A percentile compares a stretch with the other conserved stretches of the same genome.
Conservation (phyloP, 2,113 vertebrate genomes). For the Ciconia boyciana region DNA sequence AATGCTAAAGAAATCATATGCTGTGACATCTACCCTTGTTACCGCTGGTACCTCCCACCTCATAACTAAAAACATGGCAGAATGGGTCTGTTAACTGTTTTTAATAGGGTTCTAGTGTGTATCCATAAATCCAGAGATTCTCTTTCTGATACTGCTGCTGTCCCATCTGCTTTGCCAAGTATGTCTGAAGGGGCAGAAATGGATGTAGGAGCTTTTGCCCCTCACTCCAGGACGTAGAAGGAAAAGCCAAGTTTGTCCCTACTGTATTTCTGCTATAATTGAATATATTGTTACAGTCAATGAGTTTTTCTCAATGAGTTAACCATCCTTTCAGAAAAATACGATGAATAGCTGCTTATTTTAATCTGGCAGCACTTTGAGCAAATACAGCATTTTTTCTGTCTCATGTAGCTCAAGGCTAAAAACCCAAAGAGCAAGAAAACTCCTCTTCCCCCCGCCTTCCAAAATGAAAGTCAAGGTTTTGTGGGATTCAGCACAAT, state of each 20-base stretch:
- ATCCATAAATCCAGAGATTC: not conserved
- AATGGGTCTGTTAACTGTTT: not conserved
- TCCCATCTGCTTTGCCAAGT: not conserved
- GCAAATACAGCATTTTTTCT: constrained; percentile 54
- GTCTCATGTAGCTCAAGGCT: constrained; percentile 38
- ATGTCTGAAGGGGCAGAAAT: not conserved
- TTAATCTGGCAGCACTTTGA: constrained; percentile 55
- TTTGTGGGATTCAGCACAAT: constrained; percentile 52
- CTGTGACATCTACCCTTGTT: not conserved
- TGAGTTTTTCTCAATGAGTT: constrained; percentile 39
- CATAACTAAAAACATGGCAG: not conserved
- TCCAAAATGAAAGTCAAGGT: constrained; percentile 33
- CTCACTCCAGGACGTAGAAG: not conserved
- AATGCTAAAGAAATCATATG: not conserved
- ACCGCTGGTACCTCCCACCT: not conserved
- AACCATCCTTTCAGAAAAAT: constrained; percentile 18
- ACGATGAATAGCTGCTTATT: constrained; percentile 46
- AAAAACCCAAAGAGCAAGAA: constrained; percentile 33
- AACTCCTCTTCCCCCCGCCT: not conserved
- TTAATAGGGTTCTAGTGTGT: not conserved
- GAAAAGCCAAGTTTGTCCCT: not conserved
- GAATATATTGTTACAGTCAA: not conserved
- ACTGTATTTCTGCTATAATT: not conserved
- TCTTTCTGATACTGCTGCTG: not conserved
- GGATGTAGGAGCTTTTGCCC: not conserved